These are phyloP conservation scores for Meteorus colon DNA, from an alignment of 2,888 invertebrate species.

Conservation along the genomic window DNA sequence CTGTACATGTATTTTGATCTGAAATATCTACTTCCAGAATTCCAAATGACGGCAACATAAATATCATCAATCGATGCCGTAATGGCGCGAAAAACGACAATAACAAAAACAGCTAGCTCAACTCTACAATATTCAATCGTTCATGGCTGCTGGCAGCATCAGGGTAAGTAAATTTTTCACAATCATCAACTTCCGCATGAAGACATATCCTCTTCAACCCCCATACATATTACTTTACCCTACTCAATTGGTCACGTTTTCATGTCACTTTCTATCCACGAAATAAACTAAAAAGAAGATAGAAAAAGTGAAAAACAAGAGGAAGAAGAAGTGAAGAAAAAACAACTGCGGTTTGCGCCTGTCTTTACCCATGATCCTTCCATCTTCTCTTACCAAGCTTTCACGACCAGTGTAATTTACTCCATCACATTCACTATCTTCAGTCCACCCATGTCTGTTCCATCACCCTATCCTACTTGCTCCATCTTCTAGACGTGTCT, in stretches of 20 bases:
- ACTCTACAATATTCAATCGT: slow-evolving; percentile 50
- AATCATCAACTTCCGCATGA: slow-evolving; percentile 26
- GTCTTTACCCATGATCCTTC: slow-evolving; percentile 15
- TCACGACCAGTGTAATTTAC: slow-evolving; percentile 23
- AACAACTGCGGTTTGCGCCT: background rate
- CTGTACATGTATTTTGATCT: no score
- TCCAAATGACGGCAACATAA: background rate
- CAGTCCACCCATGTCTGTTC: background rate
- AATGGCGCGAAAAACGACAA: slow-evolving; percentile 59
- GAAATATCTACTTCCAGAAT: background rate
- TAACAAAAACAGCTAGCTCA: slow-evolving; percentile 52
- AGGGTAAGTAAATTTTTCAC: slow-evolving; percentile 59
- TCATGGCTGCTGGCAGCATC: slow-evolving; percentile 57
- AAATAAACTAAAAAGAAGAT: background rate
- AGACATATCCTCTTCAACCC: slow-evolving; percentile 6
- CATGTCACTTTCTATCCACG: slow-evolving; percentile 35
- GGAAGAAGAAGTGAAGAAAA: background rate
- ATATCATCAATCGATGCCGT: slow-evolving; percentile 47
- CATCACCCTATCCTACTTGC: background rate
- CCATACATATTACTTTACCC: slow-evolving; percentile 6
- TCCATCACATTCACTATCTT: slow-evolving; percentile 8
- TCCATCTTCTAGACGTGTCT: background rate
- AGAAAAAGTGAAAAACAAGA: background rate
- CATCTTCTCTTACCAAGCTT: slow-evolving; percentile 19
- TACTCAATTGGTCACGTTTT: slow-evolving; percentile 12